Conservation (phyloP, 2,113 vertebrate genomes). For the Crotalus helleri region DNA sequence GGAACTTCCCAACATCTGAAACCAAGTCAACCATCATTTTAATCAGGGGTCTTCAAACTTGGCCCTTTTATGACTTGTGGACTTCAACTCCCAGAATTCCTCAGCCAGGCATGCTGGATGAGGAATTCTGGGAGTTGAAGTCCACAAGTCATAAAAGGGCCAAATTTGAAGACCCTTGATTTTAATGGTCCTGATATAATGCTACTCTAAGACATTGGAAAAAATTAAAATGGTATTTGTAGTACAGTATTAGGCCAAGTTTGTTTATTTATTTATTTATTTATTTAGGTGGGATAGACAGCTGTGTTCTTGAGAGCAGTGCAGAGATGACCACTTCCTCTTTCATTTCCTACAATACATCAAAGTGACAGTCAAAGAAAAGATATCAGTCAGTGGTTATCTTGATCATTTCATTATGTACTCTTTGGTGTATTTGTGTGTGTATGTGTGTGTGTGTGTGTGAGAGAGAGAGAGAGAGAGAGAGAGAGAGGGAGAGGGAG, state of each 20-base stretch:
- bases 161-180: too few species aligned
- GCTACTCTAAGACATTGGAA: not conserved
- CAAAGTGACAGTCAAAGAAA: not conserved
- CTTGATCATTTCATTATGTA: not conserved
- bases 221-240: not conserved
- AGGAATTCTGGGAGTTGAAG: too few species aligned
- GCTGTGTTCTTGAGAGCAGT: not conserved
- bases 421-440: not conserved
- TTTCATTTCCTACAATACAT: not conserved
- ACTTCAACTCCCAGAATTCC: too few species aligned
- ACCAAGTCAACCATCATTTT: not conserved
- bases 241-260: not conserved
- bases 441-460: not conserved
- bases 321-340: not conserved
- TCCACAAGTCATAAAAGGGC: too few species aligned
- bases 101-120: too few species aligned
- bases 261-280: not conserved
- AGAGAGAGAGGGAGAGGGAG: too few species aligned
- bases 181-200: not conserved
- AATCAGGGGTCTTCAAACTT: too few species aligned
- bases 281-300: not conserved
- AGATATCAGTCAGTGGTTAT: not conserved
- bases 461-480: too few species aligned
- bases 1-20: not conserved
- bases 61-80: too few species aligned